Base-by-base conservation (phyloP, 2,888 invertebrate genomes). In the Acronicta leporina region DNA sequence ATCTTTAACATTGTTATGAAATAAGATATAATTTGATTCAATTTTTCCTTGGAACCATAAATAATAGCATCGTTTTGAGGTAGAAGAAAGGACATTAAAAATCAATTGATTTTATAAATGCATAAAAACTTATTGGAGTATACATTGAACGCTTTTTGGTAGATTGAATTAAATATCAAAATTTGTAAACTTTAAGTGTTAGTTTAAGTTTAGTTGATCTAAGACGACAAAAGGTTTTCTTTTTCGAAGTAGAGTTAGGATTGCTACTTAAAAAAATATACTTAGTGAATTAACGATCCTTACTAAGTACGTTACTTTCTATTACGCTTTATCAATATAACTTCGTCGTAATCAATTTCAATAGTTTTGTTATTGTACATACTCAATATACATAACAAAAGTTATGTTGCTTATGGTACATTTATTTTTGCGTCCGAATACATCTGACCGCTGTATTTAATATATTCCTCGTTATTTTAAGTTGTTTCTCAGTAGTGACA, bases 41-140 rank as follows among this genome's bases (percentile, higher is more conserved):
- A 0, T 16, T 48, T 42, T 58, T 52, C 49, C 20, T 42, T 49
- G 15, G 35, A 53, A 63, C 43, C 57, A 57, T 72, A 73, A 63
- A 65, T 62, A 73, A 67, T 68, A 73, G 70, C 52, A 67, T 67
- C 57, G 53, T 63, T 53, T 71, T 78, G 82, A 81, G 82, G 82
- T 81, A 81, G 81, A 77, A 76, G 40, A 54, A 54, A 47, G 66
- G 55, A 58, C 44, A 73, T 61, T 35, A 60, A 61, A 63, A 68
- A 58, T 65, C 30, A 55, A 60, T 61, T 55, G n/a, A 13, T 46
- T 46, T 54, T 44, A 62, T 66, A 74, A 77, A 75, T 63, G 58
- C 71, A 68, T 45, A 42, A 53, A 64, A 63, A 64, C 30, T 50
- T 51, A 53, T 44, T 48, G 33, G 35, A 54, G 55, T 42, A 45